These are phyloP conservation scores for Ochropleura leucogaster DNA, from an alignment of 2,888 invertebrate genomes.

Conservation along the genomic window DNA sequence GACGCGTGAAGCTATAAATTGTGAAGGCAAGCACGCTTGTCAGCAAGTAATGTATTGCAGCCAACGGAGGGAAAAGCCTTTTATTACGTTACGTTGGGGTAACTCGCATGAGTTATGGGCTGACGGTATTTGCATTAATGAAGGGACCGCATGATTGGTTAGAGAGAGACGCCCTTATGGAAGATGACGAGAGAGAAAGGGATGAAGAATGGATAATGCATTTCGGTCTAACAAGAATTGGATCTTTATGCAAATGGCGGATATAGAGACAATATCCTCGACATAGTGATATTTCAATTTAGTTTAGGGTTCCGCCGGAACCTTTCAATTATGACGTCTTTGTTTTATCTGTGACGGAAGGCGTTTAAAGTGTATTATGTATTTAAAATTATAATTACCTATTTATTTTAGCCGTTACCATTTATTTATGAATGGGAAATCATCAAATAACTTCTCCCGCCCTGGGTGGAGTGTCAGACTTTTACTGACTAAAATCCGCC, in stretches of 20 bases:
- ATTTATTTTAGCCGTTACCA: not conserved
- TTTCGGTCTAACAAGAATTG: constrained; percentile 61
- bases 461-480: too few species aligned
- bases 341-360: constrained; percentile 14
- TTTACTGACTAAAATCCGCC: too few species aligned
- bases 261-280: constrained; percentile 64
- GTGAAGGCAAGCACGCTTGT: constrained; percentile 62
- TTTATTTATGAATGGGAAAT: too few species aligned
- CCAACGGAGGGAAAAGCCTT: constrained; percentile 55
- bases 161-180: constrained; percentile 46
- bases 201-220: constrained; percentile 49
- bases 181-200: constrained; percentile 27
- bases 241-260: constrained; percentile 65
- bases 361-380: not conserved
- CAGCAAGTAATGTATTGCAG: constrained; percentile 67
- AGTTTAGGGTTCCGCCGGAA: constrained; percentile 38
- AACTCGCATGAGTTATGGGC: constrained; percentile 69
- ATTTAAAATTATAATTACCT: not conserved
- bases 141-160: constrained; percentile 62
- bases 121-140: constrained; percentile 69
- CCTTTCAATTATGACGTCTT: constrained; percentile 24
- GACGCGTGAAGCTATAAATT: constrained; percentile 67
- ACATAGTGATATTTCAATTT: constrained; percentile 64
- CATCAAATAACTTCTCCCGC: too few species aligned
- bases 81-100: constrained; percentile 64